phyloP scores from a whole-genome alignment of 2,113 vertebrate species.

The Tyto alba region DNA sequence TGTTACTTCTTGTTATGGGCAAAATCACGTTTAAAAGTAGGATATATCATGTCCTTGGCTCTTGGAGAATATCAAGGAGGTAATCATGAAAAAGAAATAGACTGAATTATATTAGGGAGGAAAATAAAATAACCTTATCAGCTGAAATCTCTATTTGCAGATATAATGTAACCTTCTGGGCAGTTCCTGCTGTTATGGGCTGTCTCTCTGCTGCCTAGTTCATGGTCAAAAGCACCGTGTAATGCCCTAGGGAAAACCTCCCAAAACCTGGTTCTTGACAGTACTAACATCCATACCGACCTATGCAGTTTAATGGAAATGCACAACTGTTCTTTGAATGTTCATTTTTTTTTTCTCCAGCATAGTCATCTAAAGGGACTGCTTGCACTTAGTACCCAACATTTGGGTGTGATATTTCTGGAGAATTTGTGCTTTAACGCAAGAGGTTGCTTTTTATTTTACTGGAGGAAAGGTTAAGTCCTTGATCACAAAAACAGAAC shows the following conservation, averaged over 20 bases:
- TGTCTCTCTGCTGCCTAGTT: not conserved
- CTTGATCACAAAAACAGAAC: not conserved
- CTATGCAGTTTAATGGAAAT: not conserved
- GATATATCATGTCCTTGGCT: not conserved
- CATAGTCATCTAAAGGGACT: not conserved
- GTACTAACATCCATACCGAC: not conserved
- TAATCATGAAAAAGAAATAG: not conserved
- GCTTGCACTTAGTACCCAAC: not conserved
- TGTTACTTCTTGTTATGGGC: not conserved
- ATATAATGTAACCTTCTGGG: not conserved
- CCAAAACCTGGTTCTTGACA: not conserved
- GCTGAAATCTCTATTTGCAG: not conserved
- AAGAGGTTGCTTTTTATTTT: not conserved
- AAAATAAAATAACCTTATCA: constrained; percentile 16
- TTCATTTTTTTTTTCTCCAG: not conserved
- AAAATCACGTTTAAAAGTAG: not conserved
- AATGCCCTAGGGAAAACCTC: not conserved
- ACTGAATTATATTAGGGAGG: not conserved
- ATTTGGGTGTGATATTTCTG: not conserved
- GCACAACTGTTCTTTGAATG: not conserved
- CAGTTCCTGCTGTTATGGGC: not conserved
- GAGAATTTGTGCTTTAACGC: not conserved
- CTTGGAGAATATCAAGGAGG: not conserved
- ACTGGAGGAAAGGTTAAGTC: not conserved
- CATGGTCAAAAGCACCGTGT: not conserved